A percentile compares a stretch with the other conserved stretches of the same genome.
Conservation (phyloP, 2,797 vertebrate species). For the Clamator glandarius region DNA sequence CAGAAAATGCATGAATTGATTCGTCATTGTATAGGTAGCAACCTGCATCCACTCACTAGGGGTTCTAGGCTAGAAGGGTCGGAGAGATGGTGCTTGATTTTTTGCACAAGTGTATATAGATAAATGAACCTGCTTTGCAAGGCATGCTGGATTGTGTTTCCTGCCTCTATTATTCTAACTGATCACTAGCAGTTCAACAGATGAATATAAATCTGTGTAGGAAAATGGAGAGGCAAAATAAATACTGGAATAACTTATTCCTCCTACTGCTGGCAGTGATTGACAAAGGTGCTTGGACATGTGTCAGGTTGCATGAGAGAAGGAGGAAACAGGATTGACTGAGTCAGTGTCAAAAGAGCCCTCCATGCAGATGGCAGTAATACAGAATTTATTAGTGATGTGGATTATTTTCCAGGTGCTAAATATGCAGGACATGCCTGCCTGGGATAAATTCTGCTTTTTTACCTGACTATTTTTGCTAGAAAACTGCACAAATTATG, state of each 20-base stretch:
- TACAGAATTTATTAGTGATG: neutral
- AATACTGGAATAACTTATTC: neutral
- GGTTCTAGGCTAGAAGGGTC: neutral
- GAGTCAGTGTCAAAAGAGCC: neutral
- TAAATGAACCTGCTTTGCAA: neutral
- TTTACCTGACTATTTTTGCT: neutral
- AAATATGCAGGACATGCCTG: neutral
- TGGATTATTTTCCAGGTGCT: neutral
- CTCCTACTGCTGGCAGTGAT: neutral
- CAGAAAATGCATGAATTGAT: neutral
- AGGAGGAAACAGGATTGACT: neutral
- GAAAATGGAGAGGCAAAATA: neutral
- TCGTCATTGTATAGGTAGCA: neutral
- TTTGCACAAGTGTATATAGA: neutral
- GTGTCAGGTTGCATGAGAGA: neutral
- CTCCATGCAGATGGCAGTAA: neutral
- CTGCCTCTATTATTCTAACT: neutral
- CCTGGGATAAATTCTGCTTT: neutral
- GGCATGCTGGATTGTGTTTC: neutral
- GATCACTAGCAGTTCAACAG: neutral
- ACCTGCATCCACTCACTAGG: neutral
- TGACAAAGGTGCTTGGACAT: neutral
- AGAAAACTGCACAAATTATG: neutral
- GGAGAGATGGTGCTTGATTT: neutral
- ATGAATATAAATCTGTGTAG: neutral